Base-by-base conservation (phyloP, 2,888 invertebrate genomes). In the Eupithecia exiguata region DNA sequence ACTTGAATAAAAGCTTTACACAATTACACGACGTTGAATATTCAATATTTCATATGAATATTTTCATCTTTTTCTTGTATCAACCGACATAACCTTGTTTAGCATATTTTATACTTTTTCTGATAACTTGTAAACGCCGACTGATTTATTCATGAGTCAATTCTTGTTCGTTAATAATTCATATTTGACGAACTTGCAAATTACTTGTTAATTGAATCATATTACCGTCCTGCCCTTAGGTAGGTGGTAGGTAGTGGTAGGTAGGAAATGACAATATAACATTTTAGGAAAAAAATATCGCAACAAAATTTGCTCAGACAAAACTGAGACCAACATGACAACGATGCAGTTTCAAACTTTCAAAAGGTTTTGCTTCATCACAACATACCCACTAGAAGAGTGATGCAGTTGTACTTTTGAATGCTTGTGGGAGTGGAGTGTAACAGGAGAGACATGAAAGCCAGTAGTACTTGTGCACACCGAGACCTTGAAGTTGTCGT, bases 131-230 rank as follows among this genome's bases (percentile, higher is more conserved):
- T 21, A 61, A 74, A 71, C 69, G 67, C 71, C 30, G 38, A 16
- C 36, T 66, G 74, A 68, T 75, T 78, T 78, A 79, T 79, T 78
- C 77, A 78, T 79, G 71, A 78, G 16, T 61, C 74, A 76, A 74
- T 78, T 75, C 78, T 72, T 65, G 49, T 69, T 78, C 68, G 49
- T 71, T 78, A 71, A 77, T 72, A 76, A 77, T 61, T 72, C 35
- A 70, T 69, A 77, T 78, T 67, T 68, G 66, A 25, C 36, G 35
- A 76, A 73, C 69, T 76, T 62, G 62, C 43, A 43, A 65, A 67
- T 73, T 70, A 40, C 49, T 74, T 73, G 63, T 76, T 70, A 61
- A 70, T 68, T 70, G 21, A 74, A 74, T 67, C 61, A 43, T 49
- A 70, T 68, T 25, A 69, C 25, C 35, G 62, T 1, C 2, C 62